Conservation (phyloP, 2,113 vertebrate species). For the Argyrosomus japonicus region DNA sequence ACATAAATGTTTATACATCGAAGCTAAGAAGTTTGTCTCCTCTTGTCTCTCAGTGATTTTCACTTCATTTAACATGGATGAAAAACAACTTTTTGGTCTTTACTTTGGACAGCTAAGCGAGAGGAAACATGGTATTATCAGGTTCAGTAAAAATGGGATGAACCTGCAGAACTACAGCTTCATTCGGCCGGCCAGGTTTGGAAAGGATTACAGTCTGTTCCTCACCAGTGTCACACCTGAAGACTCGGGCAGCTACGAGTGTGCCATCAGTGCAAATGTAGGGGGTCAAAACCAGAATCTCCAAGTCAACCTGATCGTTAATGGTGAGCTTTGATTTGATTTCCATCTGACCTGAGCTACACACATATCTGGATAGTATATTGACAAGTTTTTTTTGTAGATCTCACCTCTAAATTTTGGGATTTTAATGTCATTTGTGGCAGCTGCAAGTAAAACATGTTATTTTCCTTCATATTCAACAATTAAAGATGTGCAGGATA, state of each 20-base stretch:
- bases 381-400: not conserved
- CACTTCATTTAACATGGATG: not conserved
- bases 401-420: not conserved
- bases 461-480: too few relatives aligned
- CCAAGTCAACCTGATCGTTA: conserved; percentile 27
- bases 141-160: rapidly evolving
- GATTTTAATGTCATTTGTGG: not conserved
- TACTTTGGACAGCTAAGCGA: not conserved
- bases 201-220: conserved; percentile 35
- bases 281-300: conserved; percentile 37
- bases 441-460: not conserved
- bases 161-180: rapidly evolving
- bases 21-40: too few relatives aligned
- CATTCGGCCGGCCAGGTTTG: not conserved
- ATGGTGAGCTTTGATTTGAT: conserved; percentile 61
- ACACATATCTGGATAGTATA: not conserved
- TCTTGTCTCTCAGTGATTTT: not conserved
- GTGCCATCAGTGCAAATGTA: conserved; percentile 48
- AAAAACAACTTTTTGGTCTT: not conserved
- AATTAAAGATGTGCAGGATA: too few relatives aligned
- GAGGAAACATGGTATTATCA: conserved; percentile 7
- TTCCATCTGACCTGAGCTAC: not conserved
- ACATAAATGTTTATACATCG: not conserved
- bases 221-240: conserved; percentile 37
- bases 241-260: conserved; percentile 74